Base-by-base conservation (phyloP, 2,888 invertebrate genomes). In the Dryobota labecula region DNA sequence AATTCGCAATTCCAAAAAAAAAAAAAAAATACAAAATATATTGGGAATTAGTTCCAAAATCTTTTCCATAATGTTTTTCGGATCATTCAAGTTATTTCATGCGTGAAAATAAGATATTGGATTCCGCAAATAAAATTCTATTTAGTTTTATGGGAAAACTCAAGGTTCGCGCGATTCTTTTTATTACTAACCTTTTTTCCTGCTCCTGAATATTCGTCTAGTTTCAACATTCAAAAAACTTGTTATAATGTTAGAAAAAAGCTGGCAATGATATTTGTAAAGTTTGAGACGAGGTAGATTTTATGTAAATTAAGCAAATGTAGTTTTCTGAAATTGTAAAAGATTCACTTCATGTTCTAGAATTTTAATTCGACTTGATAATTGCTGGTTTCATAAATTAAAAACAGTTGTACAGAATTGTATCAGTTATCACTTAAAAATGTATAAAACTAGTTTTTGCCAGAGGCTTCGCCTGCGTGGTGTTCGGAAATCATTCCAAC, bases 81-180 rank as follows among this genome's bases (percentile, higher is more conserved):
- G 18, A 53, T 45, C 43, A 61, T 54, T 30, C 49, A 61, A 63
- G 47, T 58, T 53, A 47, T 71, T 69, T 62, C 53, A 43, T 69
- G 56, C 47, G 58, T 47, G 60, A n/a, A 66, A 67, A 81, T 53
- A 69, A 70, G 45, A 66, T 69, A 77, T 81, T 73, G 51, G 65
- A 70, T 72, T 72, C 70, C 70, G 4, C 18, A 47, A 30, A 68
- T 66, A 67, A 67, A 75, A 82, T 76, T 76, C 60, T 73, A 79
- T 81, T 75, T 63, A 67, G 36, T 84, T 72, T 72, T 62, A 78
- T 74, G 53, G 47, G 38, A 33, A 76, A 66, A 73, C 6, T 72
- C 65, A 69, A 68, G 65, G 62, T 33, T 56, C 33, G 18, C 36
- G 41, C 41, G 53, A 47, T 67, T 51, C 53, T 62, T 36, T 65